Evolutionary conservation across 2,888 invertebrate species (phyloP), one percentile per base, ranked within the genome.

Genomic region (Phorcus lineatus): DNA sequence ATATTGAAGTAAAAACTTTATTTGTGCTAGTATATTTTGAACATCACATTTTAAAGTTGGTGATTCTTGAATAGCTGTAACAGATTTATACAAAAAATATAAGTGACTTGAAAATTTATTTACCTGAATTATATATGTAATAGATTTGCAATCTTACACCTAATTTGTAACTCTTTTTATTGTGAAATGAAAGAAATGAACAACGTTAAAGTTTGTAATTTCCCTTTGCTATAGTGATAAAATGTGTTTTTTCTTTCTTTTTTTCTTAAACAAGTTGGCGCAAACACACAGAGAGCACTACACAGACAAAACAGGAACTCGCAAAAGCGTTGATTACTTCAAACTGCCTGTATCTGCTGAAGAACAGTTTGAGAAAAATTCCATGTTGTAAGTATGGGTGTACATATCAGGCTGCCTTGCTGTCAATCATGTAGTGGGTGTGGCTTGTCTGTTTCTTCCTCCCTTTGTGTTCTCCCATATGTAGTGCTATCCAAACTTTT

Each of bases 211-310:
- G n/a, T n/a, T n/a, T n/a, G n/a, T n/a, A n/a, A n/a, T n/a, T n/a
- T n/a, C n/a, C 36, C 7, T 36, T n/a, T 74, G 3, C 22, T 22
- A 36, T 7, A 36, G 3, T 6, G 11, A 47, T 47, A 13, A 9
- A 47, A 7, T n/a, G 1, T 2, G 31, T 67, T 1, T 24, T 67
- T 28, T n/a, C 9, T n/a, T 24, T 57, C n/a, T 57, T 11, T 24
- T 76, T 28, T 66, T 79, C 57, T 75, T 55, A 24, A 86, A 88
- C 74, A 88, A 93, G 93, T 86, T 89, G 76, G 85, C 89, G 6
- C 92, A 92, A 84, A 85, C 88, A 40, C 93, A 93, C 84, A 84
- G 93, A 79, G 93, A 93, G 77, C 84, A 89, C 83, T 93, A 93
- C 86, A 87, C 83, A 78, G 93, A 93, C 87, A 92, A 92, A 83